Evolutionary conservation across 2,888 invertebrate species (phyloP), one percentile per base, ranked within the genome.

Genomic region (Phytoseiulus persimilis): DNA sequence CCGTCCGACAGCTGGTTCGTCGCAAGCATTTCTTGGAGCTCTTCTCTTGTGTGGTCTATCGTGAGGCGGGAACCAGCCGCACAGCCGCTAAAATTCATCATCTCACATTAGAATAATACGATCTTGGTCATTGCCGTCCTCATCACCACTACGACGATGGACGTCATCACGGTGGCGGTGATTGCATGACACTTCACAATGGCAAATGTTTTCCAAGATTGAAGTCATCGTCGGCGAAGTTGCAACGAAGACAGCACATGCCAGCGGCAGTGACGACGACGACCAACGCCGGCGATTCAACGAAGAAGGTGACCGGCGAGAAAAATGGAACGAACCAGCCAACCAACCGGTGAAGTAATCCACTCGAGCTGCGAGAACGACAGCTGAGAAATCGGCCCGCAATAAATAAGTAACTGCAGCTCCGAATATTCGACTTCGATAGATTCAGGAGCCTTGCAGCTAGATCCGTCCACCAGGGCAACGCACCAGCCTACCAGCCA

Each of bases 111-210:
- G 65, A 65, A 65, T 65, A 65, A 65, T 28, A 23, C 28, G 65
- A 65, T 65, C 65, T 65, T 65, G 5, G 65, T 65, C 65, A 65
- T 65, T 65, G 65, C 65, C 65, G 18, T 65, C 65, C 6, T 46
- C 46, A 46, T 46, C 46, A n/a, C n/a, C n/a, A n/a, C n/a, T n/a
- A 28, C 65, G 11, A 28, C 65, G 65, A 65, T 18, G 65, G 65
- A 65, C 65, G 65, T 28, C 65, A 65, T 65, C 65, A 65, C 65
- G 65, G 28, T 28, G 65, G 65, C 18, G 65, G 65, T 65, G 65
- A 65, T 65, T 65, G 65, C 65, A 65, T 65, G 65, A 65, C 65
- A 65, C 65, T 65, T 65, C 65, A 65, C 65, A 65, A 65, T 65
- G 65, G 65, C 65, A 65, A 65, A 65, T 65, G 65, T 65, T 65